These are phyloP conservation scores for Lycophotia porphyrea DNA, from an alignment of 2,888 invertebrate genomes.

Conservation along the genomic window DNA sequence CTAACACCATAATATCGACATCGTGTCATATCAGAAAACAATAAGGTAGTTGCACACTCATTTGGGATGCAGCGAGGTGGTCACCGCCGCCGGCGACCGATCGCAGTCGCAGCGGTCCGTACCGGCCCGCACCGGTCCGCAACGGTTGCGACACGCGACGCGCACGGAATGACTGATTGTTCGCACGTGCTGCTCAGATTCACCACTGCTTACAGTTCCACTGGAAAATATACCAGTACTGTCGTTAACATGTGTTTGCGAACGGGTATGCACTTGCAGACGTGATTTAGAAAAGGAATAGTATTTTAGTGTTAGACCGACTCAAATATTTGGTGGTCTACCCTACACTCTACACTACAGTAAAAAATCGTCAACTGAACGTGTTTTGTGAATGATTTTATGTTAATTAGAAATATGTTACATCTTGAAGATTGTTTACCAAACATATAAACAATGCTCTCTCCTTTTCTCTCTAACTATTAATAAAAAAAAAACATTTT, in stretches of 20 bases:
- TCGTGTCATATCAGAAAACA: slow-evolving; percentile 62
- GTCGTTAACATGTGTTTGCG: slow-evolving; percentile 47
- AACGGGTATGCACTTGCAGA: slow-evolving; percentile 31
- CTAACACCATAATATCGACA: slow-evolving; percentile 24
- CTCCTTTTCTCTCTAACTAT: background rate
- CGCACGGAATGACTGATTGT: slow-evolving; percentile 76
- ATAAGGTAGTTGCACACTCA: slow-evolving; percentile 56
- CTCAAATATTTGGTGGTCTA: background rate
- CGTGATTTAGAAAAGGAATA: slow-evolving; percentile 26
- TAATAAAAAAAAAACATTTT: background rate
- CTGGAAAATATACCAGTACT: slow-evolving; percentile 51
- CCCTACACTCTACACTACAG: background rate
- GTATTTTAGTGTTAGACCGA: slow-evolving; percentile 9
- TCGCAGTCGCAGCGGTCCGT: slow-evolving; percentile 37
- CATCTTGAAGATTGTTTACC: background rate
- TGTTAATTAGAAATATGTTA: background rate
- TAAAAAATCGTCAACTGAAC: background rate
- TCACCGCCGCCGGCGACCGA: slow-evolving; percentile 41
- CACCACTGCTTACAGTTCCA: slow-evolving; percentile 54
- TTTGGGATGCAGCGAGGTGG: slow-evolving; percentile 70
- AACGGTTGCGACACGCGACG: slow-evolving; percentile 64
- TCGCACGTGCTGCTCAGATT: slow-evolving; percentile 71
- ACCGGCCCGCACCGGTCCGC: slow-evolving; percentile 34
- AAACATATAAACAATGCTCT: background rate
- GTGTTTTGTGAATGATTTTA: too few species aligned